Base-by-base conservation (phyloP, 2,888 invertebrate species). In the Idaea straminata region DNA sequence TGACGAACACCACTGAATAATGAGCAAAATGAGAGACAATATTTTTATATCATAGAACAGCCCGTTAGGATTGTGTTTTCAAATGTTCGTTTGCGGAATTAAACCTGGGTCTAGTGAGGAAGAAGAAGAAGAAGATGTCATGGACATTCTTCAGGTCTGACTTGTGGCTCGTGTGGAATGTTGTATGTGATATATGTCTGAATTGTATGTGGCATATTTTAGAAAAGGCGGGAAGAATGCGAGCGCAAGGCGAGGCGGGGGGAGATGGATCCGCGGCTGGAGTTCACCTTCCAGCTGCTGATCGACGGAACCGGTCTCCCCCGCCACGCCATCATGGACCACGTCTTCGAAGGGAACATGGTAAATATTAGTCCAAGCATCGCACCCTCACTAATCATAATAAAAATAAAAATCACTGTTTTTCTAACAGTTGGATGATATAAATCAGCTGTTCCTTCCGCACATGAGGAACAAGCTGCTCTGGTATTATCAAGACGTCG, bases 241-340 rank as follows among this genome's bases (percentile, higher is more conserved):
- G 97, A 97, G 93, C 94, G 97, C 77, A 97, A 97, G 83, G 97
- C 97, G 15, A 94, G 98, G 66, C 94, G 98, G 66, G 98, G 97
- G 91, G 98, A 98, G 87, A 98, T 98, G 96, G 98, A 98, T 89
- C 97, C 97, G 80, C 94, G 98, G 69, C 89, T 98, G 94, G 98
- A 98, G 92, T 98, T 97, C 89, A 96, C 97, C 67, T 97, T 98
- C 90, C 97, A 98, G 83, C 94, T 97, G 62, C 93, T 98, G 73
- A 96, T 97, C 83, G 97, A 97, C 79, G 96, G 96, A 63, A 97
- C 97, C 0, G 96, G 96, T 15, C 89, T 98, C 63, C 95, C 96
- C 0, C 89, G 97, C 38, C 96, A 97, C 85, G 96, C 97, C 79
- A 96, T 98, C 70, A 97, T 98, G 97, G 97, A 97, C 85, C 96